Conservation (phyloP, 2,797 vertebrate species). For the Enteromius mattozi region DNA sequence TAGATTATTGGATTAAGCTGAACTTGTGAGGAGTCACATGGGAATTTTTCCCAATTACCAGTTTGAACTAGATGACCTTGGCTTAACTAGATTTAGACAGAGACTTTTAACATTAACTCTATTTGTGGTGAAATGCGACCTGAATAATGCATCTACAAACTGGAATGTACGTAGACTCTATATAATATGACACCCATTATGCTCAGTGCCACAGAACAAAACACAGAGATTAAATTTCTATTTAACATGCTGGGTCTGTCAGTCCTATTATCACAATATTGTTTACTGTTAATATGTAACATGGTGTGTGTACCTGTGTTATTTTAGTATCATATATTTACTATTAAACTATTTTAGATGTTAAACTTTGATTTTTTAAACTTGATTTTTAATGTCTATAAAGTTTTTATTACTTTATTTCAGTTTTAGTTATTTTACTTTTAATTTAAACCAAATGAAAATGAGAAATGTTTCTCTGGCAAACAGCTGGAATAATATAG, state of each 20-base stretch:
- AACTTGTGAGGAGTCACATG: slow-evolving; percentile 41
- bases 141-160: not conserved
- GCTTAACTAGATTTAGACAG: slow-evolving; percentile 48
- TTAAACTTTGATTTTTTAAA: no score
- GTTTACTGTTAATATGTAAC: not conserved
- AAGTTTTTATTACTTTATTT: not conserved
- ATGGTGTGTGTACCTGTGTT: not conserved
- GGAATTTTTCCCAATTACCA: slow-evolving; percentile 48
- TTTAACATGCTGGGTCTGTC: not conserved
- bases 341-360: not conserved
- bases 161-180: not conserved
- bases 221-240: slow-evolving; percentile 28
- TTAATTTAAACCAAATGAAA: not conserved
- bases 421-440: not conserved
- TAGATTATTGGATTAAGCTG: slow-evolving; percentile 35
- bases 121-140: slow-evolving; percentile 20
- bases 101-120: slow-evolving; percentile 49
- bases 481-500: not conserved
- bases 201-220: slow-evolving; percentile 22
- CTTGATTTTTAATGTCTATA: no score
- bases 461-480: not conserved
- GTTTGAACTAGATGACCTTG: slow-evolving; percentile 54
- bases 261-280: not conserved
- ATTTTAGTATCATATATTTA: not conserved
- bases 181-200: slow-evolving; percentile 40